A percentile compares a stretch with the other conserved stretches of the same genome.
Conservation (phyloP, 2,888 invertebrate genomes). For the Erebia aethiops region DNA sequence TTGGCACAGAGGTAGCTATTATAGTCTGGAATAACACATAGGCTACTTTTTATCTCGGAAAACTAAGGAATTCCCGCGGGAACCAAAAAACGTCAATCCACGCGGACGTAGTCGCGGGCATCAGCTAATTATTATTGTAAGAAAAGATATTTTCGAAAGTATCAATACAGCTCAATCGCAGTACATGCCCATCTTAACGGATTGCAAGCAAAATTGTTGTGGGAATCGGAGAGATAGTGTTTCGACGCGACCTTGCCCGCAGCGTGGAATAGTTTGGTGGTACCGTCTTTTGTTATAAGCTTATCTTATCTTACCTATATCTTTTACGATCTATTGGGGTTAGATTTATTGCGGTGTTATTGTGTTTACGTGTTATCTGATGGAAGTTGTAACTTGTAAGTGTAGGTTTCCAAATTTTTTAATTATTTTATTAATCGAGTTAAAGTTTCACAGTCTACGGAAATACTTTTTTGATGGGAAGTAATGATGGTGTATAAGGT, state of each 20-base stretch:
- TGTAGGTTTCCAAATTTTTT: slow-evolving; percentile 1
- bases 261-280: background rate
- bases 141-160: background rate
- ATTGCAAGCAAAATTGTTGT: slow-evolving; percentile 1
- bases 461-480: no score
- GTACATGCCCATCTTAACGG: background rate
- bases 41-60: no score
- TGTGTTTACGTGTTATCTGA: slow-evolving; percentile 2
- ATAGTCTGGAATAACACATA: no score
- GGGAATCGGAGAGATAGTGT: background rate
- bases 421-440: background rate
- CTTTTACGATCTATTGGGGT: slow-evolving; percentile 1
- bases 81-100: no score
- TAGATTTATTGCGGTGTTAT: slow-evolving; percentile 3
- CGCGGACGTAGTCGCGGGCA: no score
- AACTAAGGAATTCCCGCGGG: no score
- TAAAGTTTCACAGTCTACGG: no score
- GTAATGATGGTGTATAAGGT: no score
- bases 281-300: background rate
- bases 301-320: slow-evolving; percentile 1
- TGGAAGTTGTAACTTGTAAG: background rate
- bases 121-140: no score
- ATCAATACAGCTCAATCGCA: background rate
- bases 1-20: no score
- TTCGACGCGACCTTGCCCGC: slow-evolving; percentile 1